Conservation (phyloP, 2,888 invertebrate genomes). For the Eupelmus urozonus region DNA sequence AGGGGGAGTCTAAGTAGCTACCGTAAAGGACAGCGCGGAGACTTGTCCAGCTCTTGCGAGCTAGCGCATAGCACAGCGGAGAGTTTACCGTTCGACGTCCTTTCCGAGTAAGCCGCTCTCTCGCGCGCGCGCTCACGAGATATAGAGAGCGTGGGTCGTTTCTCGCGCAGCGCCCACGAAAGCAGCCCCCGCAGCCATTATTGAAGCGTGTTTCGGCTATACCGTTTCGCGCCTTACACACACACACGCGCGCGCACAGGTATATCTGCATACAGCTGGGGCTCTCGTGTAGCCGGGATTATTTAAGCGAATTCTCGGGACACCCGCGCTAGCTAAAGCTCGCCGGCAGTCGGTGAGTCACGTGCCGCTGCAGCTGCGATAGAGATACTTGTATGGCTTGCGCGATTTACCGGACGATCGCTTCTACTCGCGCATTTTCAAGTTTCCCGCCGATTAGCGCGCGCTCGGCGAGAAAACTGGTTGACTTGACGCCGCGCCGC, state of each 20-base stretch:
- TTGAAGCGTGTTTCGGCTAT: conserved; percentile 40
- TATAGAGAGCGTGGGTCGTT: conserved; percentile 10
- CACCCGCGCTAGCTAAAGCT: too few relatives aligned
- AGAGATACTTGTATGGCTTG: not conserved
- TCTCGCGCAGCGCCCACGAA: conserved; percentile 31
- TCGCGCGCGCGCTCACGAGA: conserved; percentile 1
- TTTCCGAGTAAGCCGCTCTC: conserved; percentile 18
- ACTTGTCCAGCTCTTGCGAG: conserved; percentile 50
- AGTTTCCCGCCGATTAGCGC: not conserved
- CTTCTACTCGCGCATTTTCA: not conserved
- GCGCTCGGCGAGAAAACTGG: conserved; percentile 24
- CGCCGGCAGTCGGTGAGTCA: not conserved
- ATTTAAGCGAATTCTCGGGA: too few relatives aligned
- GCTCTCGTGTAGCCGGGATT: not conserved
- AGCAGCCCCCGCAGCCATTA: conserved; percentile 20
- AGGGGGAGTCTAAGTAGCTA: conserved; percentile 46
- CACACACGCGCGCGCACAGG: too few relatives aligned
- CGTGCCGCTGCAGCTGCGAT: not conserved
- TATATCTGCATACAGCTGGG: conserved; percentile 7
- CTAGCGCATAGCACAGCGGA: not conserved
- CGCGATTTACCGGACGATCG: not conserved
- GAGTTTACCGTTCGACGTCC: conserved; percentile 59
- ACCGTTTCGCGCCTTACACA: conserved; percentile 32
- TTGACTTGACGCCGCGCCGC: conserved; percentile 7
- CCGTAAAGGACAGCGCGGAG: conserved; percentile 46